Base-by-base conservation (phyloP, 2,113 vertebrate genomes). In the Phoenicopterus ruber region DNA sequence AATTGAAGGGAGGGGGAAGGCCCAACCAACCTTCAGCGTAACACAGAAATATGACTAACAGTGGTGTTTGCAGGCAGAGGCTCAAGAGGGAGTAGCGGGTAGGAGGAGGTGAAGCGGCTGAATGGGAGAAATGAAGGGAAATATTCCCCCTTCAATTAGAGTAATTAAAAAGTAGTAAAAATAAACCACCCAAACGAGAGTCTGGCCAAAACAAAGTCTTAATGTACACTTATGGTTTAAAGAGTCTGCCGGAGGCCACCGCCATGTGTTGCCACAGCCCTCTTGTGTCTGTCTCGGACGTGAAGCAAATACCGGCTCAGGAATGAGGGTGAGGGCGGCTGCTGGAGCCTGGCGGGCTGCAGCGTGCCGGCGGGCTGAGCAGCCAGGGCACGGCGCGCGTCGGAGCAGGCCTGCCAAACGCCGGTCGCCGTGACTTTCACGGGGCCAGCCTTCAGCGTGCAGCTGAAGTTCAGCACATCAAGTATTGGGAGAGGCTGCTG, bases 81-180 rank as follows among this genome's bases (percentile, higher is more conserved):
- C 91, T 88, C 87, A 72, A 92, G 79, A 63, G 36, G 59, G 72
- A 91, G 57, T 47, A 87, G 85, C 0, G 71, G 78, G 90, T 91
- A 63, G 93, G 91, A 97, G 91, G 91, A 95, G 87, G 92, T 79
- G 77, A 85, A 91, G 59, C 0, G 8, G 79, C 96, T 76, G 36
- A 97, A 73, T 49, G 76, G 92, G 81, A 96, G 81, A 95, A 97
- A 93, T 13, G 86, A 74, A 93, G 96, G 83, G 74, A 97, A 97
- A 94, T 93, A 95, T 49, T 91, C 81, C 93, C 94, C 95, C 94
- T 97, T 96, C 96, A 97, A 97, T 97, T 97, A 97, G 93, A 95
- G 94, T 91, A 97, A 97, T 98, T 98, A 97, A 97, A 96, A 97
- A 96, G 95, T 84, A 97, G 95, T 96, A 97, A 96, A 97, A 98